Conservation (phyloP, 2,888 invertebrate genomes). For the Agrotis puta region DNA sequence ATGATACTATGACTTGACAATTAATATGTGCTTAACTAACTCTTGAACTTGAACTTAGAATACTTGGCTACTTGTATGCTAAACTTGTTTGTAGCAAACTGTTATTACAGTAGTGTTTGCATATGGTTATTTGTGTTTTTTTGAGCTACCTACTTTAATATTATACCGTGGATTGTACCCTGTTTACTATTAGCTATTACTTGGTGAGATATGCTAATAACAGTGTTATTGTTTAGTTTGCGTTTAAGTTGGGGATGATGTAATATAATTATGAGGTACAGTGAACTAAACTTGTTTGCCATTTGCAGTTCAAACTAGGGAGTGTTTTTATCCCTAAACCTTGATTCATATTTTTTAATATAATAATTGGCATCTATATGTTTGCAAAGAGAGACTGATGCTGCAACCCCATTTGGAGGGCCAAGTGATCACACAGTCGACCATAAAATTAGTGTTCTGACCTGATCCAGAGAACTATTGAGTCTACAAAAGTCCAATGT, state of each 20-base stretch:
- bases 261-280: no score
- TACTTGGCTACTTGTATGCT: slow-evolving; percentile 31
- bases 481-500: no score
- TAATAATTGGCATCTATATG: no score
- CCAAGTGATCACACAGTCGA: no score
- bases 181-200: not conserved
- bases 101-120: slow-evolving; percentile 27
- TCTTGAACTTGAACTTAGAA: slow-evolving; percentile 40
- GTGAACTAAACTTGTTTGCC: not conserved
- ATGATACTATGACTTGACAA: slow-evolving; percentile 60
- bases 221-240: not conserved
- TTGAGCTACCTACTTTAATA: slow-evolving; percentile 4
- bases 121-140: slow-evolving; percentile 14
- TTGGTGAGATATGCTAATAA: slow-evolving; percentile 8
- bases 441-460: no score
- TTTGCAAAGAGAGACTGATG: no score
- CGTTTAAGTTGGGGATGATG: no score
- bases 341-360: not conserved
- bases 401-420: no score
- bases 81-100: slow-evolving; percentile 29
- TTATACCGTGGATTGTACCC: not conserved
- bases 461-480: no score
- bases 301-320: not conserved
- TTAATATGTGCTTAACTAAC: slow-evolving; percentile 55
- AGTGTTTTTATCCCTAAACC: not conserved